Base-by-base conservation (phyloP, 2,888 invertebrate species). In the Mythimna ferrago region DNA sequence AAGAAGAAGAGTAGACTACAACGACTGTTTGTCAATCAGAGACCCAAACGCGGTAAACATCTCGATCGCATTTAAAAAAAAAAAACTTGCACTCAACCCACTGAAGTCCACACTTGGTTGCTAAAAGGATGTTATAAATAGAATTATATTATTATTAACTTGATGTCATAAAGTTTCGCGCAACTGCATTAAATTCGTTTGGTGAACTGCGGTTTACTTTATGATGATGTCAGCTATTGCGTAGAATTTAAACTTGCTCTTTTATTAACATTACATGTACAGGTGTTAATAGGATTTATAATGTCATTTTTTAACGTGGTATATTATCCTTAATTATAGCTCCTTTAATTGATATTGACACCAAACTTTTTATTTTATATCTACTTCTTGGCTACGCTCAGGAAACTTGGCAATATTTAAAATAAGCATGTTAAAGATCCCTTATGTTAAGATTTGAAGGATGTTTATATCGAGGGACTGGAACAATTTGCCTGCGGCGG, bases 141-240 rank as follows among this genome's bases (percentile, higher is more conserved):
- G 10, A 41, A 10, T 35, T 14, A 7, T 26, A 26, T 32, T 16
- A 44, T 35, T 48, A 7, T 26, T 26, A 54, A 14, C 16, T 6
- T n/a, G 19, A 14, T 32, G 1, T 26, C 9, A 57, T 19, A 41
- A 35, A 56, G 38, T 26, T 41, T 35, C 10, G 19, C 32, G 14
- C 0, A 21, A 21, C 26, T 66, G 14, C 54, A n/a, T 9, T 21
- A 6, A 35, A 6, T 19, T 41, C n/a, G 7, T 44, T 26, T 77
- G 51, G 10, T 26, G 19, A 64, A 38, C 62, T 60, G 26, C 35
- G 54, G 63, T 71, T 71, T 14, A 54, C 48, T 66, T 64, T 51
- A 57, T 2, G 57, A 79, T 58, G 62, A 66, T 66, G 11, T 66
- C 53, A 71, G 26, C 56, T 53, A 19, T 56, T 75, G 51, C 32